Evolutionary conservation across 2,797 vertebrate genomes (phyloP).

Genomic region (Molossus molossus): DNA sequence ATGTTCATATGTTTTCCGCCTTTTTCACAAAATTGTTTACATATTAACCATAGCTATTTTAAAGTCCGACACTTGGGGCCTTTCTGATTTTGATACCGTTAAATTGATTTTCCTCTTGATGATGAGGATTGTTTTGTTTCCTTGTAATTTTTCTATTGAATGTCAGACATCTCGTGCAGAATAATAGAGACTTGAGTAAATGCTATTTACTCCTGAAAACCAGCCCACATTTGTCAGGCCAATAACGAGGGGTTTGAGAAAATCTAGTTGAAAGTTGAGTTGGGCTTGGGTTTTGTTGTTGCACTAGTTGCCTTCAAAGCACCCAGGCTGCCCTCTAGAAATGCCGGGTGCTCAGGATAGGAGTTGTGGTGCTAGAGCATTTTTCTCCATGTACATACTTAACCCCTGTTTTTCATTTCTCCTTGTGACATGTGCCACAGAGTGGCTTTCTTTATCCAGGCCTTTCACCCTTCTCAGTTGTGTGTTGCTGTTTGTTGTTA

Average conservation of each 20-base stretch:
- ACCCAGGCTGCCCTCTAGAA: neutral
- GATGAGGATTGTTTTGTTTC: neutral
- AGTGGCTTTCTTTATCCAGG: neutral
- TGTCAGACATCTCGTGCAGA: neutral
- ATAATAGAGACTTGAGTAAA: neutral
- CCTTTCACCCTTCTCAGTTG: neutral
- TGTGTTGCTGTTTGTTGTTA: neutral
- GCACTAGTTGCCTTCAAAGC: neutral
- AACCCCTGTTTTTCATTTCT: neutral
- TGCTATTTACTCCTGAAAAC: neutral
- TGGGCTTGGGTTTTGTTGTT: neutral
- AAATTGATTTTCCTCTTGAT: slow-evolving; percentile 20
- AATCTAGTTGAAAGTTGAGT: neutral
- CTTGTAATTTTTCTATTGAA: slow-evolving; percentile 1
- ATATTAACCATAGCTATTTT: neutral
- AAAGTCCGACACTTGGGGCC: neutral
- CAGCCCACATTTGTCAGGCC: neutral
- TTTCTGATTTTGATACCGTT: slow-evolving; percentile 22
- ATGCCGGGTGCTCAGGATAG: neutral
- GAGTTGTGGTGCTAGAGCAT: neutral
- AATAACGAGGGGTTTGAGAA: neutral
- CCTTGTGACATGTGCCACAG: neutral
- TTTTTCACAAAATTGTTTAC: neutral
- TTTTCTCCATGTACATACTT: neutral
- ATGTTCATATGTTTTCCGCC: neutral